Evolutionary conservation across 2,888 invertebrate species (phyloP).

Genomic region (Dichetophora obliterata): DNA sequence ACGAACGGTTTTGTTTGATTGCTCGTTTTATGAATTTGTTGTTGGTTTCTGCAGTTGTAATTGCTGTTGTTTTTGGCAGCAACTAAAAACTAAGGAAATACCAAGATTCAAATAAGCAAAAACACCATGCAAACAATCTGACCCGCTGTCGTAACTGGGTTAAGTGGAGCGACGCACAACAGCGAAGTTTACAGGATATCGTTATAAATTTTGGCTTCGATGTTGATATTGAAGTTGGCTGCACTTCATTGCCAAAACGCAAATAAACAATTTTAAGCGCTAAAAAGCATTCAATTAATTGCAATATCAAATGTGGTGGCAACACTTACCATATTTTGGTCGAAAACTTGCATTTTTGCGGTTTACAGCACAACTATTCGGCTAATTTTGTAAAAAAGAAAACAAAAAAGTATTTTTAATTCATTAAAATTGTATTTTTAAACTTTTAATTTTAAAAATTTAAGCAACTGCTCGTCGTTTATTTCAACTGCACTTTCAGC

Average conservation of each 20-base stretch:
- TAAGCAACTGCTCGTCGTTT: not conserved
- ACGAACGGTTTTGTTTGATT: conserved; percentile 15
- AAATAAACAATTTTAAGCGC: conserved; percentile 18
- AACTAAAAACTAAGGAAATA: not conserved
- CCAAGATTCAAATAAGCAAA: not conserved
- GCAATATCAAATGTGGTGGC: not conserved
- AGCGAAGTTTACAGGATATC: conserved; percentile 2
- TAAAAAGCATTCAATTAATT: not conserved
- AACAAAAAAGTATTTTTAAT: not conserved
- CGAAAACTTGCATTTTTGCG: conserved; percentile 63
- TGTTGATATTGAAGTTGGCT: conserved; percentile 14
- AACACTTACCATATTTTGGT: conserved; percentile 63
- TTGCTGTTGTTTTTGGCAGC: not conserved
- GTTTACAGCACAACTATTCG: conserved; percentile 1
- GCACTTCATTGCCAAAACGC: conserved; percentile 32
- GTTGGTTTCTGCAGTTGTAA: too few relatives aligned
- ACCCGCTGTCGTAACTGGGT: not conserved
- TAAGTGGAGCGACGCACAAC: not conserved
- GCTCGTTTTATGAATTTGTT: not conserved
- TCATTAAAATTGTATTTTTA: not conserved
- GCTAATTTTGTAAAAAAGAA: conserved; percentile 8
- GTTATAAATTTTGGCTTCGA: conserved; percentile 25
- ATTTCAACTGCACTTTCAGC: not conserved
- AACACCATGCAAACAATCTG: not conserved
- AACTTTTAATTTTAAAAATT: not conserved